phyloP scores from a whole-genome alignment of 2,113 vertebrate genomes.

The Athene noctua region DNA sequence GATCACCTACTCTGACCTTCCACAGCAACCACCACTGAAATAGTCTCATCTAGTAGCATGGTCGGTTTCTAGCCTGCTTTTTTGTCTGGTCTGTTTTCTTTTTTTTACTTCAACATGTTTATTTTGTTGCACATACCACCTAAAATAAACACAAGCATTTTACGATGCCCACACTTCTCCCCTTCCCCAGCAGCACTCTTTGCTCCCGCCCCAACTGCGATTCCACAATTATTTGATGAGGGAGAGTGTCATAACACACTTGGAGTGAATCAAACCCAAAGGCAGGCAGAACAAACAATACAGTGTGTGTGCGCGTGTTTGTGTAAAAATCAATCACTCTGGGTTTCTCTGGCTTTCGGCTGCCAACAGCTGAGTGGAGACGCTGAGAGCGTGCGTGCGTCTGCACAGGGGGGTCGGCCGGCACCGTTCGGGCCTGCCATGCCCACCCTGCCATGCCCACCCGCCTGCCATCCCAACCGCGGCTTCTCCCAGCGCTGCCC shows the following conservation, averaged over 20 bases:
- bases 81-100: neutral
- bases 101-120: neutral
- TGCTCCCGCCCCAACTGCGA: rapidly evolving
- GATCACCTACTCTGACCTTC: slow-evolving; percentile 49
- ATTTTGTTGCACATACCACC: neutral
- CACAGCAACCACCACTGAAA: neutral
- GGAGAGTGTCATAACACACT: neutral
- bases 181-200: neutral
- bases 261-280: neutral
- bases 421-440: rapidly evolving
- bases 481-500: no score
- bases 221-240: neutral
- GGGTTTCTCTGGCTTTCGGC: neutral
- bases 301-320: neutral
- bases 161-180: neutral
- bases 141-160: neutral
- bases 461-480: no score
- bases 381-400: rapidly evolving
- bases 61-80: neutral
- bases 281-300: neutral
- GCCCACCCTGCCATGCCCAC: neutral
- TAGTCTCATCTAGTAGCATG: rapidly evolving
- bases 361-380: neutral
- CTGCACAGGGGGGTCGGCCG: neutral
- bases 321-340: neutral